Evolutionary conservation across 2,888 invertebrate genomes (phyloP).

Genomic region (Argyra leucocephala): DNA sequence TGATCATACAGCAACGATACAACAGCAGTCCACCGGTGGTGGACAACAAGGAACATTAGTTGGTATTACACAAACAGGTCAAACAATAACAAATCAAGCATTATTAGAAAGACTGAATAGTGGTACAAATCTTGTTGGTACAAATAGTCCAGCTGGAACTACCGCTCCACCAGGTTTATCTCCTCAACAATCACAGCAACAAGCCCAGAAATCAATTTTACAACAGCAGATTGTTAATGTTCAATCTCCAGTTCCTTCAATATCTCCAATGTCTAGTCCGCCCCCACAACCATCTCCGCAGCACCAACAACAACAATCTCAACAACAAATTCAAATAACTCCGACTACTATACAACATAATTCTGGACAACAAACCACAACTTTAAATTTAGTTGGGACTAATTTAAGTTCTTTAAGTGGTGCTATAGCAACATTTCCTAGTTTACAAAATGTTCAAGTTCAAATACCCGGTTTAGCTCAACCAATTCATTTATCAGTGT

Average conservation of each 20-base stretch:
- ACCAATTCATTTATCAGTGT: slow-evolving; percentile 69
- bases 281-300: slow-evolving; percentile 43
- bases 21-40: slow-evolving; percentile 27
- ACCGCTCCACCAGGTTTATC: slow-evolving; percentile 33
- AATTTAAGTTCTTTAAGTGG: slow-evolving; percentile 62
- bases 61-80: slow-evolving; percentile 25
- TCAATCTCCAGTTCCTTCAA: slow-evolving; percentile 41
- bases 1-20: slow-evolving; percentile 32
- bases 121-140: slow-evolving; percentile 27
- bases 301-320: slow-evolving; percentile 24
- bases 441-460: slow-evolving; percentile 69
- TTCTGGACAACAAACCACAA: slow-evolving; percentile 35
- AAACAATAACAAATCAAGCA: slow-evolving; percentile 35
- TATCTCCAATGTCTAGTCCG: slow-evolving; percentile 54
- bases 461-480: slow-evolving; percentile 79
- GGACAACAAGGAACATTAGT: slow-evolving; percentile 10
- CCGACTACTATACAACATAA: slow-evolving; percentile 38
- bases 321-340: slow-evolving; percentile 37
- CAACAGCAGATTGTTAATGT: slow-evolving; percentile 30
- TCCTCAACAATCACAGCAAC: slow-evolving; percentile 27
- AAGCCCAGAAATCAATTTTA: slow-evolving; percentile 37
- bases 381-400: slow-evolving; percentile 56
- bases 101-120: slow-evolving; percentile 40
- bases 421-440: slow-evolving; percentile 48
- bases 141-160: slow-evolving; percentile 31